These are phyloP conservation scores for Campoplex nolae DNA, from an alignment of 2,888 invertebrate genomes.

Conservation along the genomic window DNA sequence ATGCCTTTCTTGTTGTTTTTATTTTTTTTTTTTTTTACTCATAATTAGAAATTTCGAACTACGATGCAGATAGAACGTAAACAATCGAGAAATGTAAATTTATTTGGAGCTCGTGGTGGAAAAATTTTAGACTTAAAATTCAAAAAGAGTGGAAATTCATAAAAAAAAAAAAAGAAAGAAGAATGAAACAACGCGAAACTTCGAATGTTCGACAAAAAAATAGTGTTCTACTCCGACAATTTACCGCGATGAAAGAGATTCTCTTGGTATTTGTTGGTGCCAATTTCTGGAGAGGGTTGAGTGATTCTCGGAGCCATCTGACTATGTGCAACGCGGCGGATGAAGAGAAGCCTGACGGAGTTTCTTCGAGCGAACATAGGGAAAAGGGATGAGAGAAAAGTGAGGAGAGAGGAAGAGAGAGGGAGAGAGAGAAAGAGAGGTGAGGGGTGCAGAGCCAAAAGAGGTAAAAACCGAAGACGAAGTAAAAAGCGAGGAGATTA, in stretches of 20 bases:
- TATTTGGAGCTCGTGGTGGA: neutral
- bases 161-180: neutral
- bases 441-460: conserved; percentile 23
- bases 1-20: neutral
- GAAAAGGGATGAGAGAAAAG: neutral
- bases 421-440: neutral
- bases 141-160: neutral
- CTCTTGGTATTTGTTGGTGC: conserved; percentile 21
- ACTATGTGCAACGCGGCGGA: conserved; percentile 43
- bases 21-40: neutral
- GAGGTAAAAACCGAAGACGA: conserved; percentile 44
- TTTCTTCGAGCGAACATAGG: conserved; percentile 36
- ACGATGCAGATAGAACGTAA: neutral
- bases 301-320: conserved; percentile 41
- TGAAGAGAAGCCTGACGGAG: conserved; percentile 34
- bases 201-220: conserved; percentile 24
- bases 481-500: conserved; percentile 61
- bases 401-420: neutral
- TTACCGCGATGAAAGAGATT: conserved; percentile 10
- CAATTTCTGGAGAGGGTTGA: conserved; percentile 30
- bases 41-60: neutral
- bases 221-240: conserved; percentile 21
- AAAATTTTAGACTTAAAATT: neutral
- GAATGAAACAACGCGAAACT: neutral
- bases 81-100: neutral